phyloP scores from a whole-genome alignment of 2,888 invertebrate genomes.

The Merodon equestris region DNA sequence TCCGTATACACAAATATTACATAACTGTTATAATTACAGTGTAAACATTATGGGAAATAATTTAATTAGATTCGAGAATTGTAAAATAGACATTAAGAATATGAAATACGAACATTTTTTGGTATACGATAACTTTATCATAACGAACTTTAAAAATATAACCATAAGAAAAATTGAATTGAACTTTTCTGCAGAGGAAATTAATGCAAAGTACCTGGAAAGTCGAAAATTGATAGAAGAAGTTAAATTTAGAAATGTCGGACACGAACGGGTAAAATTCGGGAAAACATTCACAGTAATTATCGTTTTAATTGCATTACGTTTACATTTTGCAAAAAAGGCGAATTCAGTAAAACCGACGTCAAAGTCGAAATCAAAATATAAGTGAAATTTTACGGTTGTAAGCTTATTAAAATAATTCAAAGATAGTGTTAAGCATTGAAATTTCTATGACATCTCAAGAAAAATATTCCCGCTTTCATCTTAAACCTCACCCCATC shows the following conservation, averaged over 20 bases:
- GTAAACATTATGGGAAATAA: neutral
- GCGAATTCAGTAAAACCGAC: neutral
- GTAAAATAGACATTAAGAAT: slow-evolving; percentile 20
- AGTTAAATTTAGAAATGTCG: slow-evolving; percentile 4
- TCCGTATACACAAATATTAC: slow-evolving; percentile 11
- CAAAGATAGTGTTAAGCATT: no score
- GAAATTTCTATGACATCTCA: no score
- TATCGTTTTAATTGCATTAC: neutral
- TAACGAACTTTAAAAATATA: slow-evolving; percentile 22
- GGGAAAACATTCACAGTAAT: neutral
- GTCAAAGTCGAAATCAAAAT: slow-evolving; percentile 2
- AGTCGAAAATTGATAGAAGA: slow-evolving; percentile 20
- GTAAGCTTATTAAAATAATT: no score
- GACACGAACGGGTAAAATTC: slow-evolving; percentile 12
- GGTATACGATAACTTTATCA: slow-evolving; percentile 21
- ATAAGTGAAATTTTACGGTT: no score
- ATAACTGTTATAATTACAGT: slow-evolving; percentile 33
- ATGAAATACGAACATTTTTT: slow-evolving; percentile 37
- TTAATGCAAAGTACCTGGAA: slow-evolving; percentile 6
- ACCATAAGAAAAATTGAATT: slow-evolving; percentile 16
- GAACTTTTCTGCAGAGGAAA: slow-evolving; percentile 11
- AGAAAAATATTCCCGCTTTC: no score
- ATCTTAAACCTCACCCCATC: no score
- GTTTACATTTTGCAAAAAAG: neutral
- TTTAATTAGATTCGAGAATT: slow-evolving; percentile 14